Conservation (phyloP, 2,113 vertebrate genomes). For the Pterocles burchelli region DNA sequence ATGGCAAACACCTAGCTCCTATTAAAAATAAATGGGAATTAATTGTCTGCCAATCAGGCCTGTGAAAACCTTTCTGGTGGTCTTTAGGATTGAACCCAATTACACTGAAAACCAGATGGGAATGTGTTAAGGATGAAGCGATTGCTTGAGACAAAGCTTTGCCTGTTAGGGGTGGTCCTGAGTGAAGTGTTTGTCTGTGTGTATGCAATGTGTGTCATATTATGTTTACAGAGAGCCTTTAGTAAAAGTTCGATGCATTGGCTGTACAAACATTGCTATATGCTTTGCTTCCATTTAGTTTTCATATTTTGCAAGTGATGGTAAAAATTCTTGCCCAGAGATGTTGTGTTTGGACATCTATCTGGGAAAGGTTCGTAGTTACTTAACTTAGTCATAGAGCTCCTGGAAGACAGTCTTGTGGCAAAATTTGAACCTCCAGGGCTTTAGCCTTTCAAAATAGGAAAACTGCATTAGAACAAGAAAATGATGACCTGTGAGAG, state of each 20-base stretch:
- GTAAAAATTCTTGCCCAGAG: not conserved
- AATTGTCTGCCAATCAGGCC: constrained; percentile 27
- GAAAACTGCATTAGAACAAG: not conserved
- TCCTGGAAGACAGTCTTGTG: not conserved
- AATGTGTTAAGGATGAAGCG: constrained; percentile 18
- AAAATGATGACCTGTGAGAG: not conserved
- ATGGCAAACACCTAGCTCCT: constrained; percentile 1
- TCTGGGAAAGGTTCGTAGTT: not conserved
- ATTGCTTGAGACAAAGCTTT: constrained; percentile 1
- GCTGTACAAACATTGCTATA: not conserved
- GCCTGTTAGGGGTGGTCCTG: constrained; percentile 24
- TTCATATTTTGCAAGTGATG: not conserved
- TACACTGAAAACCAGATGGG: constrained; percentile 1
- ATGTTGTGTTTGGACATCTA: not conserved
- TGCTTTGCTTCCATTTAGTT: not conserved
- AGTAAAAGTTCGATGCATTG: not conserved
- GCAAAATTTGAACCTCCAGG: not conserved
- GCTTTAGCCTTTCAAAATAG: not conserved
- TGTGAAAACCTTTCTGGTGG: constrained; percentile 49
- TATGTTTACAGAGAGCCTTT: not conserved
- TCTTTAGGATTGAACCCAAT: constrained; percentile 28
- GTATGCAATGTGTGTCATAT: not conserved
- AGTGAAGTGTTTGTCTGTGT: not conserved
- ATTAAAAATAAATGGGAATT: constrained; percentile 53
- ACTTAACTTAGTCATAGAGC: not conserved